Conservation (phyloP, 2,888 invertebrate genomes). For the Ferrisia virgata region DNA sequence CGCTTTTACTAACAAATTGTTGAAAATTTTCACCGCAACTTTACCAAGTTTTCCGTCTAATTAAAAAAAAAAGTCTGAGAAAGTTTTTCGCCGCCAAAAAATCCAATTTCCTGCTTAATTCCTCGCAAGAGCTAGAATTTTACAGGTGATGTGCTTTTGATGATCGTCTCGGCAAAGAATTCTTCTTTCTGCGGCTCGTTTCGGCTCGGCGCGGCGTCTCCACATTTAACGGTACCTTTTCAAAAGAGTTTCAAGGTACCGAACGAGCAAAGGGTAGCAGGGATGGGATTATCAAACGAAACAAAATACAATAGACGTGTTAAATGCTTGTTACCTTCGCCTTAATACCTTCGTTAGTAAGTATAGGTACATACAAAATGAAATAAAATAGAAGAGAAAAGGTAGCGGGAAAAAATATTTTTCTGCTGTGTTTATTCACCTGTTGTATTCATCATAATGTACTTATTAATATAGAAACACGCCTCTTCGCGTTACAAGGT, state of each 20-base stretch:
- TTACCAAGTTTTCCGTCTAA: neutral
- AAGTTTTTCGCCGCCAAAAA: neutral
- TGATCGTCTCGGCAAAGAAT: neutral
- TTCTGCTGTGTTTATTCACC: neutral
- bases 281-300: neutral
- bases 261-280: neutral
- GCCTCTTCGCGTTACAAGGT: neutral
- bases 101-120: neutral
- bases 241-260: neutral
- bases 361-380: neutral
- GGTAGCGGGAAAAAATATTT: neutral
- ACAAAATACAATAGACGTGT: neutral
- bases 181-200: neutral
- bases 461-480: neutral
- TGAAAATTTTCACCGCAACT: neutral
- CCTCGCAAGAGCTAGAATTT: neutral
- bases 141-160: neutral
- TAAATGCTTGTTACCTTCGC: conserved; percentile 5
- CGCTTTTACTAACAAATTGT: neutral
- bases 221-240: neutral
- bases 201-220: neutral
- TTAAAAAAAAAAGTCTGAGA: neutral
- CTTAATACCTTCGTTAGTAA: neutral
- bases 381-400: neutral
- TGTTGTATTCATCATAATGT: neutral